A percentile compares a stretch with the other conserved stretches of the same genome.
phyloP scores from a whole-genome alignment of 2,113 vertebrate species.

The Mormyrus lacerda region DNA sequence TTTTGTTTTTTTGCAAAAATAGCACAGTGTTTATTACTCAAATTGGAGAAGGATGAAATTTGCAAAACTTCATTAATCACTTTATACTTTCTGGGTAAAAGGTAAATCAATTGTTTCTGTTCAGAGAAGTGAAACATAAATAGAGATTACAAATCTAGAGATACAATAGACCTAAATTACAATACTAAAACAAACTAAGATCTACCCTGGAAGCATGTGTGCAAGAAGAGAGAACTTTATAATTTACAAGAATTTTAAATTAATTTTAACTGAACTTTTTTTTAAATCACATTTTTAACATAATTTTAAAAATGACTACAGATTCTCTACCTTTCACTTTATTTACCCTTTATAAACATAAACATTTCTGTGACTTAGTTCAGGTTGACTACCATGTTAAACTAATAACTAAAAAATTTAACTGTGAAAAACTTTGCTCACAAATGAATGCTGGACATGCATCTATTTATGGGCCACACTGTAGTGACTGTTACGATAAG shows the following conservation, averaged over 20 bases:
- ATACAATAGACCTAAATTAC: not conserved
- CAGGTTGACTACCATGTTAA: not conserved
- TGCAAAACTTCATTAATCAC: not conserved
- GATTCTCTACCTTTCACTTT: not conserved
- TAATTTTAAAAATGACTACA: not conserved
- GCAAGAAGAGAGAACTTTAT: not conserved
- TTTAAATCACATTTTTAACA: not conserved
- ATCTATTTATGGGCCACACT: not conserved
- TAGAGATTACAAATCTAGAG: not conserved
- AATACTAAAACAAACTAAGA: not conserved
- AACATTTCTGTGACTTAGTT: not conserved
- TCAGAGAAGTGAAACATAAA: not conserved
- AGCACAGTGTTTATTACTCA: not conserved
- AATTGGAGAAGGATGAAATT: not conserved
- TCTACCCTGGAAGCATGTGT: not conserved
- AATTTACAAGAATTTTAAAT: not conserved
- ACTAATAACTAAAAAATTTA: not conserved
- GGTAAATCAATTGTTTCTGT: not conserved
- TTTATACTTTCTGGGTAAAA: not conserved
- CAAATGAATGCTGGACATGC: not conserved
- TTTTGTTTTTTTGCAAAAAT: not conserved
- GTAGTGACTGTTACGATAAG: not conserved
- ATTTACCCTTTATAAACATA: not conserved
- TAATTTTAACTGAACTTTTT: not conserved
- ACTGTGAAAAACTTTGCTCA: not conserved